phyloP scores from a whole-genome alignment of 2,888 invertebrate species.

The Himalopsyche tibetana region DNA sequence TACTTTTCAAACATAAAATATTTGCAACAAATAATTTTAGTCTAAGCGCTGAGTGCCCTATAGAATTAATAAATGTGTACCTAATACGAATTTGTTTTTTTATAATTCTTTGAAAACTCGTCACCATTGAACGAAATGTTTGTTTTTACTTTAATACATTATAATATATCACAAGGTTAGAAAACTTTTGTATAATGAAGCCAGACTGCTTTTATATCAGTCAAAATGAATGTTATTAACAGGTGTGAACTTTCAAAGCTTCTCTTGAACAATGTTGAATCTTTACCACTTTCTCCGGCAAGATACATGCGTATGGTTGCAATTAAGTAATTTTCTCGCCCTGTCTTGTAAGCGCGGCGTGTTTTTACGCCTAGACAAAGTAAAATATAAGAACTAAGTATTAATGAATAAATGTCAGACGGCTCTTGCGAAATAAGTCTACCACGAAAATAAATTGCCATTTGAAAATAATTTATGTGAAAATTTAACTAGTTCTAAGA shows the following conservation, averaged over 20 bases:
- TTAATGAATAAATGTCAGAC: constrained; percentile 23
- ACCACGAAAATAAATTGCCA: background rate
- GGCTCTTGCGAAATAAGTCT: background rate
- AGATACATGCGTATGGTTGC: background rate
- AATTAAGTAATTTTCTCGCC: background rate
- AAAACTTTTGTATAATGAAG: no score
- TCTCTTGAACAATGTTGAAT: background rate
- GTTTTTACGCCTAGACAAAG: background rate
- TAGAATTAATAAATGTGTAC: no score
- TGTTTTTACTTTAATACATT: no score
- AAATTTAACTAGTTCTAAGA: background rate
- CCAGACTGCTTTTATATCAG: no score
- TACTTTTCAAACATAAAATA: no score
- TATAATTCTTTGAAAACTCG: no score
- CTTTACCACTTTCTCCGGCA: background rate
- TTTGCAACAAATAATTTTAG: no score
- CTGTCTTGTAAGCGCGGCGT: background rate
- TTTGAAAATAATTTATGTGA: constrained; percentile 1
- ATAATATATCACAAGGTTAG: no score
- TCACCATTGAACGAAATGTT: no score
- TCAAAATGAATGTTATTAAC: background rate
- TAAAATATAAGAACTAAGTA: background rate
- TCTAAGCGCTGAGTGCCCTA: no score
- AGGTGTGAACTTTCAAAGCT: constrained; percentile 3
- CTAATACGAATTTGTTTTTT: no score